Conservation (phyloP, 2,888 invertebrate species). For the Lasioglossum malachurum region DNA sequence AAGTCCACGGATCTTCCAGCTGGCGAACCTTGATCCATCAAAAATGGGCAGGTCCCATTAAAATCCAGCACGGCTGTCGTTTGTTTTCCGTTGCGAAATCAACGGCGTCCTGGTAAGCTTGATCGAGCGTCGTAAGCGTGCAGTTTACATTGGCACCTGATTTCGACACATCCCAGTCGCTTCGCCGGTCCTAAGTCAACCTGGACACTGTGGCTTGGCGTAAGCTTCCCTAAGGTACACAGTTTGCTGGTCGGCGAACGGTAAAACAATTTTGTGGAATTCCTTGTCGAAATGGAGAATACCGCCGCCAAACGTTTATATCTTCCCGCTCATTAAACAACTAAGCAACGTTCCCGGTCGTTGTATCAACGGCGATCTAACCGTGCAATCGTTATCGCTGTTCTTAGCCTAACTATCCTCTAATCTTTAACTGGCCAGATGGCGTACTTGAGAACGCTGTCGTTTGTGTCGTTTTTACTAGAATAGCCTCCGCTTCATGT, state of each 20-base stretch:
- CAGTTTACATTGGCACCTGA: slow-evolving; percentile 68
- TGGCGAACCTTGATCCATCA: slow-evolving; percentile 17
- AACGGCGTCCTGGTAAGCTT: slow-evolving; percentile 53
- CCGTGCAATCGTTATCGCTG: not conserved
- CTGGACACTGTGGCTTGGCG: slow-evolving; percentile 43
- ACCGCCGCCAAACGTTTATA: slow-evolving; percentile 10
- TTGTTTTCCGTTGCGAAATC: slow-evolving; percentile 57
- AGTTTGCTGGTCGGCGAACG: slow-evolving; percentile 21
- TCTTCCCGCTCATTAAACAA: slow-evolving; percentile 5
- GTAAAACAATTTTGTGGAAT: slow-evolving; percentile 34
- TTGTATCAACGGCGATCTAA: not conserved
- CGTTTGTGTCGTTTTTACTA: not conserved
- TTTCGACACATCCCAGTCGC: slow-evolving; percentile 64
- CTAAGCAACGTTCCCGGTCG: not conserved
- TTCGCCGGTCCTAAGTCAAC: slow-evolving; percentile 70
- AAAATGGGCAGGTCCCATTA: slow-evolving; percentile 30
- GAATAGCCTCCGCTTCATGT: not conserved
- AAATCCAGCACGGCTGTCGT: slow-evolving; percentile 28
- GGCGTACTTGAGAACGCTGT: not conserved
- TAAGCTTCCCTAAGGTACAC: slow-evolving; percentile 43
- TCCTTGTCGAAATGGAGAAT: slow-evolving; percentile 3
- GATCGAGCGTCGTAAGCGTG: slow-evolving; percentile 42
- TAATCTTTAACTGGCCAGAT: not conserved
- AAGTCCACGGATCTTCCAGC: not conserved
- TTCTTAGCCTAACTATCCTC: not conserved